A percentile compares a stretch with the other conserved stretches of the same genome.
Conservation (phyloP, 2,113 vertebrate species). For the Catharus bicknelli region DNA sequence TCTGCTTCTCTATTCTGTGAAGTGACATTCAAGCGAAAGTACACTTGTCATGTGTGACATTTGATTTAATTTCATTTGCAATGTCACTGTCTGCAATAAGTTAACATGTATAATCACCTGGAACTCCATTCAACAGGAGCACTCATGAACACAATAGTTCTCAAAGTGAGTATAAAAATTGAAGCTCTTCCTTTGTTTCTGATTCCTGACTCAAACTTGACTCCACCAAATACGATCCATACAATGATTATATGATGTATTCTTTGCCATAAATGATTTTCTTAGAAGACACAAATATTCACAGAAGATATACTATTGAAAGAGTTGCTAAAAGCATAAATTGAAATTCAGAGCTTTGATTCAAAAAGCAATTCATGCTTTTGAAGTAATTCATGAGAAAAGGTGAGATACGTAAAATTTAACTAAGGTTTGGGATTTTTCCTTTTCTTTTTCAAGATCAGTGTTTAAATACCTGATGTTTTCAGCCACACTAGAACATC, state of each 20-base stretch:
- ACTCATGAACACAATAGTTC: background rate
- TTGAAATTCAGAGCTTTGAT: background rate
- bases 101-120: background rate
- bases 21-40: background rate
- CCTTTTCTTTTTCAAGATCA: background rate
- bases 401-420: background rate
- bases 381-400: background rate
- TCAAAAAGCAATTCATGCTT: slow-evolving; percentile 29
- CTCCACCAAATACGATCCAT: background rate
- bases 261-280: background rate
- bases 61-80: background rate
- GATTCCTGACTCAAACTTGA: background rate
- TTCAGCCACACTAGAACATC: background rate
- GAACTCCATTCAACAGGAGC: background rate
- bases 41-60: background rate
- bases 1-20: background rate
- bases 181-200: background rate
- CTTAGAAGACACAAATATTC: slow-evolving; percentile 35
- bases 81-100: background rate
- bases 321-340: background rate
- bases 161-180: background rate
- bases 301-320: background rate
- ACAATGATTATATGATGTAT: background rate
- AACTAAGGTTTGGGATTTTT: background rate
- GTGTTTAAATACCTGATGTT: too few species aligned